Conservation (phyloP, 2,797 vertebrate species). For the Lerista edwardsae region DNA sequence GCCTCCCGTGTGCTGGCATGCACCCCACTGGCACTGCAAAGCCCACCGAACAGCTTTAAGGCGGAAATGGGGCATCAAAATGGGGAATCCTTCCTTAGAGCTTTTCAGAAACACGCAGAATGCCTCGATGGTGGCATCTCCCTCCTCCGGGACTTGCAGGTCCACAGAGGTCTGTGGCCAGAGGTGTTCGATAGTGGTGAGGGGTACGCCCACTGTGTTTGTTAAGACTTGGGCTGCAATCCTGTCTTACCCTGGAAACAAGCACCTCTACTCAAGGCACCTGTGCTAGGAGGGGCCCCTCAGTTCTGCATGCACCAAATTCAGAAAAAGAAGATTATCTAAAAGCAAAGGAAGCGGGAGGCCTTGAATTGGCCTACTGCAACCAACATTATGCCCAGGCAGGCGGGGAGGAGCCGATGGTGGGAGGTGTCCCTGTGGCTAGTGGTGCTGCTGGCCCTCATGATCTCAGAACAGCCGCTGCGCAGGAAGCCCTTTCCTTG, state of each 20-base stretch:
- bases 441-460: too few species aligned
- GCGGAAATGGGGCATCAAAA: conserved; percentile 54
- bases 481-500: too few species aligned
- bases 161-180: conserved; percentile 29
- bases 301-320: conserved; percentile 28
- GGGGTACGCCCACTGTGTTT: too few species aligned
- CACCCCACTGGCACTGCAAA: conserved; percentile 60
- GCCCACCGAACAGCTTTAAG: conserved; percentile 58
- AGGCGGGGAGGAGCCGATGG: background rate
- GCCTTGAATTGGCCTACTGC: background rate
- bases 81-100: conserved; percentile 20
- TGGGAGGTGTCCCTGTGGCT: too few species aligned
- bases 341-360: background rate
- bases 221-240: too few species aligned
- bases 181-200: too few species aligned
- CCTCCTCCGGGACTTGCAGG: conserved; percentile 40
- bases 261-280: conserved; percentile 37
- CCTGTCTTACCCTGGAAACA: too few species aligned
- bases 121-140: too few species aligned
- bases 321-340: conserved; percentile 31
- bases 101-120: conserved; percentile 46
- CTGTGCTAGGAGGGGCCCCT: conserved; percentile 18
- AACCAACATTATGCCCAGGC: background rate
- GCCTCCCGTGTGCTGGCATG: conserved; percentile 52
- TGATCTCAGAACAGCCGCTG: too few species aligned